phyloP scores from a whole-genome alignment of 2,113 vertebrate species.

The Psophia crepitans region DNA sequence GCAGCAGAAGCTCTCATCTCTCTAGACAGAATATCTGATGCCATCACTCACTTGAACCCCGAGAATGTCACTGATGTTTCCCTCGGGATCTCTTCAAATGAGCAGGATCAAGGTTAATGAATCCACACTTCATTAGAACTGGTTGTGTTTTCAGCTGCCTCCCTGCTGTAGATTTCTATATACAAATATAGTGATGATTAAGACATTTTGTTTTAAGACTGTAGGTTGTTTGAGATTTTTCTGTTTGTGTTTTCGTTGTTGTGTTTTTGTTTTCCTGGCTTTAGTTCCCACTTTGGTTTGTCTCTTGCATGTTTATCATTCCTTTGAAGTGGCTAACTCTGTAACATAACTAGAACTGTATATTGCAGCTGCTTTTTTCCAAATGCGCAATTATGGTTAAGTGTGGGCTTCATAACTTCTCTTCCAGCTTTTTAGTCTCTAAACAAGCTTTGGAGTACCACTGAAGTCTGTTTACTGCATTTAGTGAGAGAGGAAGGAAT shows the following conservation, averaged over 20 bases:
- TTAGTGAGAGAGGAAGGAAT: neutral
- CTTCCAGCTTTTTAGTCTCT: neutral
- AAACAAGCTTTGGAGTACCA: neutral
- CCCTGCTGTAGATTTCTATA: neutral
- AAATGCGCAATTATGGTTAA: neutral
- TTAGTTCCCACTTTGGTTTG: neutral
- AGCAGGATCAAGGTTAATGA: constrained; percentile 94
- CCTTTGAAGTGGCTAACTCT: neutral
- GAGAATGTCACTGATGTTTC: constrained; percentile 97
- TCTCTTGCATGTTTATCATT: neutral
- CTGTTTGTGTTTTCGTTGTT: neutral
- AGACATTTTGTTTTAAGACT: neutral
- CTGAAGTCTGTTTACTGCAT: neutral
- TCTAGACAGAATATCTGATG: constrained; percentile 96
- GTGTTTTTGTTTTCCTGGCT: neutral
- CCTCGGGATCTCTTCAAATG: constrained; percentile 87
- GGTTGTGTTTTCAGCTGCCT: constrained; percentile 18
- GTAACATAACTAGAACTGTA: neutral
- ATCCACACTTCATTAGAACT: constrained; percentile 43
- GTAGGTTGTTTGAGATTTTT: neutral
- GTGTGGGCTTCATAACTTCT: neutral
- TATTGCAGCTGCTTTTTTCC: neutral
- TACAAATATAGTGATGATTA: neutral
- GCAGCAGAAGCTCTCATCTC: constrained; percentile 98
- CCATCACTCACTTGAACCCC: constrained; percentile 94